Evolutionary conservation across 2,113 vertebrate genomes (phyloP), one percentile per base, ranked within the genome.

Genomic region (Baryphthengus martii): DNA sequence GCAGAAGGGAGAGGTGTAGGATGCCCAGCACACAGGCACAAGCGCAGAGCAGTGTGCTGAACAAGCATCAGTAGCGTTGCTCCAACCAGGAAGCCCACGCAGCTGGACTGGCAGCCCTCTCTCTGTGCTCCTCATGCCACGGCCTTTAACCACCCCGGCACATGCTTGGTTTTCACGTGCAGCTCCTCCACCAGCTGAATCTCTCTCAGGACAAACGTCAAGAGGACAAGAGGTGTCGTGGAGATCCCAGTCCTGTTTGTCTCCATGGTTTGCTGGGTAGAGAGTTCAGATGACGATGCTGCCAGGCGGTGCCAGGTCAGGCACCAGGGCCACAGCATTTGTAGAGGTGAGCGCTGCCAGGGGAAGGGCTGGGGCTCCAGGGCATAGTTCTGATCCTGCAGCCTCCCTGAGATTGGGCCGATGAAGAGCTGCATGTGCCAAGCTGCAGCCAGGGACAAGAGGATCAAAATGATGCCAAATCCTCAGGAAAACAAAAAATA

Each of bases 261-360:
- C 31, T 25, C 9, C 0, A 0, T 15, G 6, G 29, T 9, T 49
- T 3, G 2, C 79, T 42, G 31, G 4, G 3, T 42, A 1, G 4
- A 61, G 49, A n/a, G 8, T 49, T 44, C 24, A n/a, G 62, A 33
- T 49, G 58, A 84, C 76, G 35, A 12, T 47, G 29, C 59, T 65
- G 62, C 35, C 40, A 25, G 15, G 25, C 1, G 0, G 13, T 28
- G 24, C 0, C 0, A 79, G 53, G 17, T 79, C 18, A 49, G 62
- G 42, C 55, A n/a, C 40, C 52, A 13, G 40, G 13, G 17, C 45
- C 23, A 28, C 23, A 37, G 52, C 12, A 9, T 40, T 55, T 29
- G 35, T 63, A 39, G 67, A 59, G 33, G 29, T 70, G 62, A 61
- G n/a, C 3, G 1, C 39, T 77, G 29, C 47, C 12, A 33, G 29